Percentiles rank a stretch among this genome's conserved stretches.
These are phyloP conservation scores for Periparus ater DNA, from an alignment of 2,797 vertebrate genomes.

Conservation along the genomic window DNA sequence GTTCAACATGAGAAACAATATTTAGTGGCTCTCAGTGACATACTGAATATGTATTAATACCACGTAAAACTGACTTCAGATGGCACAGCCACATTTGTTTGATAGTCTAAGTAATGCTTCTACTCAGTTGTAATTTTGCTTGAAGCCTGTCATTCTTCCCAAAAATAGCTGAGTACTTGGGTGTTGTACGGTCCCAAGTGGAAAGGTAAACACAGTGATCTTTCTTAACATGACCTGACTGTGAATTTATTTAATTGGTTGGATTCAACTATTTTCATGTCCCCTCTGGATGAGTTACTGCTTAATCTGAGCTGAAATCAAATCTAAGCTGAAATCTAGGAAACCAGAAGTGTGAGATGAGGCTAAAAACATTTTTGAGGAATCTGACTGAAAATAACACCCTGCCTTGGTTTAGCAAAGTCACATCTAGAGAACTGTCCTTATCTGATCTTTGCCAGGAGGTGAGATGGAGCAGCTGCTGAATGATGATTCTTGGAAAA, in stretches of 20 bases:
- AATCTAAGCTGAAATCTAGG: background rate
- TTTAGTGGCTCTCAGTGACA: background rate
- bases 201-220: background rate
- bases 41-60: background rate
- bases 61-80: background rate
- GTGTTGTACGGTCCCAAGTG: accelerated
- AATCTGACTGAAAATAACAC: background rate
- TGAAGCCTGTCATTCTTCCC: background rate
- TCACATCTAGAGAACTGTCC: background rate
- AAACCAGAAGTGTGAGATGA: background rate
- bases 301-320: background rate
- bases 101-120: background rate
- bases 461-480: background rate
- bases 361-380: background rate
- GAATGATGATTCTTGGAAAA: background rate
- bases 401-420: background rate
- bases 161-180: background rate
- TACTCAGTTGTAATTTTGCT: background rate
- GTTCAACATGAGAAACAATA: background rate
- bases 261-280: background rate
- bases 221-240: background rate
- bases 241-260: background rate
- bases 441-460: background rate
- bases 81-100: background rate
- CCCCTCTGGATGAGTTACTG: background rate